These are phyloP conservation scores for Artibeus lituratus DNA, from an alignment of 2,797 vertebrate genomes.

Conservation along the genomic window DNA sequence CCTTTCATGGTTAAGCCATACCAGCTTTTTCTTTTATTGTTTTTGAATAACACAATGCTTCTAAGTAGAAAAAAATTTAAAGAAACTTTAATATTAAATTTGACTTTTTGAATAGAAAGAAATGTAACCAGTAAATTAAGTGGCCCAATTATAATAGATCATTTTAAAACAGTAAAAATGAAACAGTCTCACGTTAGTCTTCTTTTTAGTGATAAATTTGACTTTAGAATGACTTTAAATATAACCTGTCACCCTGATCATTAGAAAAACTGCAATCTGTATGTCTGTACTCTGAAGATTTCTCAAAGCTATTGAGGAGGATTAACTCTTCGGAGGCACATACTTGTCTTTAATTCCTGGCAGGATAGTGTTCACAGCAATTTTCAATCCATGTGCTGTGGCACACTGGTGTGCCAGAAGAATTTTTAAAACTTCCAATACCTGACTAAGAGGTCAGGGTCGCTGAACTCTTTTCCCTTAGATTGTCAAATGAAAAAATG, in stretches of 20 bases:
- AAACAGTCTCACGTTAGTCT: neutral
- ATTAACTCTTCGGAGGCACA: neutral
- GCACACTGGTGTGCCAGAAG: neutral
- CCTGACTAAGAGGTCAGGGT: neutral
- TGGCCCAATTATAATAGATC: neutral
- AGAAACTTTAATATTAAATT: neutral
- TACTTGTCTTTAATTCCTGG: neutral
- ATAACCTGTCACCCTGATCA: neutral
- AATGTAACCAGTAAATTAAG: constrained; percentile 5
- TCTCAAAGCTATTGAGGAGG: neutral
- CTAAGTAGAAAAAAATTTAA: constrained; percentile 25
- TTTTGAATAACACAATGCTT: neutral
- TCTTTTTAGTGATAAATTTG: constrained; percentile 19
- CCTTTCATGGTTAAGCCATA: neutral
- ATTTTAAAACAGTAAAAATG: constrained; percentile 22
- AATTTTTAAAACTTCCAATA: neutral
- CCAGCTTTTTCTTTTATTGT: neutral
- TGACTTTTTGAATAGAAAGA: constrained; percentile 37
- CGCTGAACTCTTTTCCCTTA: neutral
- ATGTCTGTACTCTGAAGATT: neutral
- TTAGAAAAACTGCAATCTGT: neutral
- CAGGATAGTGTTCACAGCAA: neutral
- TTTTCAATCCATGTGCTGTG: neutral
- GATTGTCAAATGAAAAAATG: neutral
- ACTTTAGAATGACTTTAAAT: constrained; percentile 30